Base-by-base conservation (phyloP, 2,888 invertebrate species). In the Nymphalis c-album region DNA sequence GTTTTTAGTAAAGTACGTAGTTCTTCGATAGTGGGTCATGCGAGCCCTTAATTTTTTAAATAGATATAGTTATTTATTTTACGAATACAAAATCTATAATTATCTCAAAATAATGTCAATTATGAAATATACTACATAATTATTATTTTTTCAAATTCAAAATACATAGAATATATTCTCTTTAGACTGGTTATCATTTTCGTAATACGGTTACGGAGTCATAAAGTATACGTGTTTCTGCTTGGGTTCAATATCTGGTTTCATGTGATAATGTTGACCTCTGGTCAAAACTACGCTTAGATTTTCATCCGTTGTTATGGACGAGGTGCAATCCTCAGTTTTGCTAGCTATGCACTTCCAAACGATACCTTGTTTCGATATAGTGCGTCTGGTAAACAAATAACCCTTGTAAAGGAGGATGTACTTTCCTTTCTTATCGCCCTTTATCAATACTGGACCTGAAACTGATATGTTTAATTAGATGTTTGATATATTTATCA, bases 171-270 rank as follows among this genome's bases (percentile, higher is more conserved):
- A 51, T 13, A 10, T 7, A 18, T 10, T 4, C 1, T 22, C 20
- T 31, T 53, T 53, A 26, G 7, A 22, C 2, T 7, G 53, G 1
- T 55, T 26, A 5, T 40, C 3, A 55, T 31, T 6, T n/a, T 48
- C n/a, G 31, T 17, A n/a, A n/a, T 40, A 40, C 18, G 20, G 2
- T 40, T 64, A 77, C 71, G 77, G 78, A 2, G 88, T 82, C 59
- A 84, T 82, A 77, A 91, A 91, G 80, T 91, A 92, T 1, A 92
- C 87, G 73, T 92, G 91, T 71, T 90, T 91, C 3, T 87, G 86
- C 61, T 84, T 90, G 5, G 71, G 68, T 5, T 80, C 80, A 0
- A 74, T 66, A 10, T 78, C 77, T 1, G 85, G 80, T 16, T 75
- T 76, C n/a, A 73, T 69, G 51, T 91, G 91, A 0, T 75, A 77